Percentiles rank a stretch among this genome's conserved stretches.
Evolutionary conservation across 2,888 invertebrate genomes (phyloP).

Genomic region (Drosophila kuntzei): DNA sequence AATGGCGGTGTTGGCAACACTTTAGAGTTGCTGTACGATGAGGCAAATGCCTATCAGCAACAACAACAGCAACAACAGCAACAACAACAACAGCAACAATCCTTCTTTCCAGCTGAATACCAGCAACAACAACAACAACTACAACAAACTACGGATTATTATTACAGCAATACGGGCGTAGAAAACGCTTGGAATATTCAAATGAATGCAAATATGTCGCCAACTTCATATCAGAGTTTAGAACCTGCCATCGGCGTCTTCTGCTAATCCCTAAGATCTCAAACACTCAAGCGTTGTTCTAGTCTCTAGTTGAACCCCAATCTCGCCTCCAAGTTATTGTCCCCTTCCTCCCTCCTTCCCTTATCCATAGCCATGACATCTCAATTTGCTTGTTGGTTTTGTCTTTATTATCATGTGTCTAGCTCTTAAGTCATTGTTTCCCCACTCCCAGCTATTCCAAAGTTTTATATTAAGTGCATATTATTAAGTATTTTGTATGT

Average conservation of each 20-base stretch:
- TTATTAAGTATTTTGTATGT: constrained; percentile 42
- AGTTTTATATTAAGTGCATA: constrained; percentile 62
- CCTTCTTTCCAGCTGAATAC: constrained; percentile 30
- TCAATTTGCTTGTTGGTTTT: constrained; percentile 62
- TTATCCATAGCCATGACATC: not conserved
- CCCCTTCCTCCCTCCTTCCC: not conserved
- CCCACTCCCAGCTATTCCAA: constrained; percentile 68
- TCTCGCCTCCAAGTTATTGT: constrained; percentile 35
- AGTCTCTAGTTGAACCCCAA: constrained; percentile 74
- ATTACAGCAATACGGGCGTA: constrained; percentile 83
- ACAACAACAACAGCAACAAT: constrained; percentile 49
- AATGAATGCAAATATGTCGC: constrained; percentile 68
- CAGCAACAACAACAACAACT: constrained; percentile 48
- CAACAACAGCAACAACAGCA: constrained; percentile 36
- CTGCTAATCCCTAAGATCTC: constrained; percentile 64
- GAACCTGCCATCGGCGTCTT: constrained; percentile 60
- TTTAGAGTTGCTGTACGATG: constrained; percentile 66
- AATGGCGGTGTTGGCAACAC: constrained; percentile 41
- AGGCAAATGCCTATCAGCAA: constrained; percentile 65
- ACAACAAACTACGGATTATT: constrained; percentile 78
- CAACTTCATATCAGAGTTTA: constrained; percentile 52
- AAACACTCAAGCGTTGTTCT: constrained; percentile 81
- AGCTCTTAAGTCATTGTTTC: constrained; percentile 63
- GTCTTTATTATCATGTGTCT: constrained; percentile 55
- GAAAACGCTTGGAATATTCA: constrained; percentile 85